Evolutionary conservation across 2,888 invertebrate species (phyloP), one percentile per base, ranked within the genome.

Genomic region (Smittia sp.): DNA sequence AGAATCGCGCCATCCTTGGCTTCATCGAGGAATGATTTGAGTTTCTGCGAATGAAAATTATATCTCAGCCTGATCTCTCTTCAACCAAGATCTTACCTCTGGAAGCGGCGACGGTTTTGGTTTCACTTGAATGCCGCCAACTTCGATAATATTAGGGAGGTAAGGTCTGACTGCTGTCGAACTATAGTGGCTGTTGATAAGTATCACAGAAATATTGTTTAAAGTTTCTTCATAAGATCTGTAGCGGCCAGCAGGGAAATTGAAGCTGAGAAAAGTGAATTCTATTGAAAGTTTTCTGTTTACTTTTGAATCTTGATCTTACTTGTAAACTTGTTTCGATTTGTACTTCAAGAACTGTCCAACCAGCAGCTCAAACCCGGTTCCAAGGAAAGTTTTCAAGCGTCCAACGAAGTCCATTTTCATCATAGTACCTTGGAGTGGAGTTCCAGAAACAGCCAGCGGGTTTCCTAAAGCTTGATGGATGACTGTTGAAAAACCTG

Each of bases 101-200:
- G 76, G 73, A 74, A 77, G 74, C 3, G 74, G 74, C 46, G 78
- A 77, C 18, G 76, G 75, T 52, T 63, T 69, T 1, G 75, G 76
- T n/a, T 79, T 78, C 38, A 84, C 78, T 74, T 85, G 85, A 25
- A 85, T 77, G 24, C 85, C 85, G 11, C 82, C 85, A 1, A 85
- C 80, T 76, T 84, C 82, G 1, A 84, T 77, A 2, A 83, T 76
- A 1, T 79, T 79, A 1, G 82, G 81, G 7, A 80, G 78, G 0
- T 77, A 74, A 0, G 83, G 81, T 62, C 79, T 78, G 0, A 80
- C 77, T 0, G 79, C 79, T 20, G 80, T 78, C 20, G 83, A 74
- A 27, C 78, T 78, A 74, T 79, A 79, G 77, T 84, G 83, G 9
- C 80, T 78, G 77, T 84, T 84, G 0, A 80, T 75, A 32, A 84